Evolutionary conservation across 1,140 invertebrate species (phyloP), one percentile per base, ranked within the genome.

Genomic region (Vanessa tameamea): DNA sequence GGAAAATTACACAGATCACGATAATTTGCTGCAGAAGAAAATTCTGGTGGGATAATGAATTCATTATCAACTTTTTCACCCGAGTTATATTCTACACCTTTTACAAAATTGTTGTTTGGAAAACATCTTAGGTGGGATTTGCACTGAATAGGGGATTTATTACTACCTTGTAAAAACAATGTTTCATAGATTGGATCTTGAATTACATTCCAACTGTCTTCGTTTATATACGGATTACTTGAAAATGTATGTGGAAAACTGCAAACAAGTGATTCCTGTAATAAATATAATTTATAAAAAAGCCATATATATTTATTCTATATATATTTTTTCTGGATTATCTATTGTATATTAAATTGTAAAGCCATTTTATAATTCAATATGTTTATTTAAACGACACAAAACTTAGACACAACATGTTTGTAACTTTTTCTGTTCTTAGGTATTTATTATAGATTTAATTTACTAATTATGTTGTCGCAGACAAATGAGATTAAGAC

Each of bases 1-100:
- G 89, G 87, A 78, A 89, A 91, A 47, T 71, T 63, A 14, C 51
- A 68, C 66, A 74, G 43, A 69, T 83, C 70, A 43, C 71, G 76
- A 59, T 80, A 80, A 55, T 65, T 76, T 16, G 65, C 37, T 16
- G 26, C 43, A 55, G 66, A 72, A n/a, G 75, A 59, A 72, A 75
- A 75, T 37, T 77, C 73, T 55, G n/a, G 16, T 31, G 55, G 47
- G 0, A 47, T 6, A 37, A 6, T 61, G 7, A 15, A 37, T 11
- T 37, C 57, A 43, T 37, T 51, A 6, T 51, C 48, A 15, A 51
- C 48, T 12, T 12, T 37, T n/a, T 14, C 16, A n/a, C 14, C 14
- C 5, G 23, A 14, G 7, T 11, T 15, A 37, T 3, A 8, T 61
- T 61, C 31, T 61, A 61, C 14, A 23, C 20, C 16, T 14, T 57